Base-by-base conservation (phyloP, 2,888 invertebrate genomes). In the Zaprionus lineosus region DNA sequence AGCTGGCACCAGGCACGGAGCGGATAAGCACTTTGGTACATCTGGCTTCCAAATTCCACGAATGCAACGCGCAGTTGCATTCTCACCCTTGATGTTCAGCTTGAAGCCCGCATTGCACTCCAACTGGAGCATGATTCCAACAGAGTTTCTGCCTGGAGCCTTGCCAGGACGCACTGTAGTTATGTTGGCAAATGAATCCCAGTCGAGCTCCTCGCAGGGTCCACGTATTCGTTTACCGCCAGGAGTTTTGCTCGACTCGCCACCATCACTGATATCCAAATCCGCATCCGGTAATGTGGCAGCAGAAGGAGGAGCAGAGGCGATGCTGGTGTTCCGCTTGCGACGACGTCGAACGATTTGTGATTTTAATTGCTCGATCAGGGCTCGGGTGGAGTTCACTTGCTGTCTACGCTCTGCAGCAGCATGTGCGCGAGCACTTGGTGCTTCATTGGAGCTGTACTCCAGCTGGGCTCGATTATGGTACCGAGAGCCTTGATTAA, bases 11-110 rank as follows among this genome's bases (percentile, higher is more conserved):
- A 93, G 92, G 63, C 95, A 95, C 0, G 94, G 94, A 28, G 93
- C 94, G 84, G 96, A 94, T 84, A 93, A 91, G 88, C 97, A 97
- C 75, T 92, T 92, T 0, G 97, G 97, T 74, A 93, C 94, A 61
- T 93, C 93, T 0, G 96, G 96, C 78, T 94, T 95, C 97, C 97
- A 97, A 68, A 94, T 92, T 0, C 97, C 97, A 62, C 95, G 92
- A 2, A 94, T 93, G 87, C 97, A 97, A 82, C 94, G 94, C 0
- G 94, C 94, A 0, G 96, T 95, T 2, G 93, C 92, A 85, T 96
- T 96, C 47, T 92, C 91, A 12, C 92, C 92, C 51, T 93, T 93
- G 60, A 95, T 91, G 87, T 95, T 96, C 2, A 95, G 90, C 7
- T 93, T 93, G 81, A 95, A 96, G 2, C 96, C 96, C 67, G 94